Evolutionary conservation across 2,797 vertebrate genomes (phyloP), one percentile per base, ranked within the genome.

Genomic region (Lophotriccus pileatus): DNA sequence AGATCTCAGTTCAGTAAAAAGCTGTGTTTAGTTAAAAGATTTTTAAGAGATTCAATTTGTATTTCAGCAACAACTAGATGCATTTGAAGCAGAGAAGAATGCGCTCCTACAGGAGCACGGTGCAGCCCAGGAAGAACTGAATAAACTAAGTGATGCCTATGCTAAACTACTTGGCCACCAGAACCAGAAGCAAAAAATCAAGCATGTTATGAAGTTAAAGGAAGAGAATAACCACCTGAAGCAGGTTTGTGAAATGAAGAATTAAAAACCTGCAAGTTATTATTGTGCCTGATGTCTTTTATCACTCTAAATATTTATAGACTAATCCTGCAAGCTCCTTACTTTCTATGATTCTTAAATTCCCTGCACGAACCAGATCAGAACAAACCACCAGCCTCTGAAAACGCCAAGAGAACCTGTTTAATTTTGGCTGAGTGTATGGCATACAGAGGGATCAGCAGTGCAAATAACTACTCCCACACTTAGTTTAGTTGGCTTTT

Each of bases 161-260:
- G 99, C 98, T n/a, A 98, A 97, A 39, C 98, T 99, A 89, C 97
- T 99, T 93, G 99, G 99, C 43, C 99, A 99, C 96, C 99, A 99
- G 96, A 99, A 99, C 97, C 99, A 99, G 95, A 99, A 98, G 93
- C 99, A 99, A 97, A 99, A 99, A 98, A 99, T 99, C 97, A 99
- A 98, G 81, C 99, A 99, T 39, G 98, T 99, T 93, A 98, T 99
- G 97, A 99, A 99, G 93, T 52, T 99, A 58, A 99, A 99, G 94
- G 98, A 99, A 69, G 99, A 99, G 84, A 99, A 99, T 44, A 72
- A 95, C 9, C 90, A 97, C 58, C 97, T 99, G 10, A 99, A 99
- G 96, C 98, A 98, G 99, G 99, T 99, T 79, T 90, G 96, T 93
- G 59, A 73, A 89, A 55, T 77, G n/a, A 50, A 6, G 62, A 32